These are phyloP conservation scores for Ephydatia muelleri DNA, from an alignment of 37 sponge, comb jelly and placozoan species.

Conservation along the genomic window DNA sequence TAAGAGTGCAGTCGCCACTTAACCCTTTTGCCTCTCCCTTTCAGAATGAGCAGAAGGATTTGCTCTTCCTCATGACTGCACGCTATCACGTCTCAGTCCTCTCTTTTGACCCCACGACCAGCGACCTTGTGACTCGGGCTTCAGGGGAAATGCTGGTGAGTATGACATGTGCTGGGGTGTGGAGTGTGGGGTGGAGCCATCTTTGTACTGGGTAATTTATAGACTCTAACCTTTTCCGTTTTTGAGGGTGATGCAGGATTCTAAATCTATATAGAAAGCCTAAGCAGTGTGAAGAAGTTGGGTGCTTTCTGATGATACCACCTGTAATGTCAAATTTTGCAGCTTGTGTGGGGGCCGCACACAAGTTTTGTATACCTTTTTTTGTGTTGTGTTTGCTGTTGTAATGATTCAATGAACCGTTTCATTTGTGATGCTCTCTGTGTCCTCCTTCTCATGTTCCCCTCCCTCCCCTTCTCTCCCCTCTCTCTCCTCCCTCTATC, in stretches of 20 bases:
- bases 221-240: too few species aligned
- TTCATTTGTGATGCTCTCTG: background rate
- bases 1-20: background rate
- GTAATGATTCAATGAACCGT: too few species aligned
- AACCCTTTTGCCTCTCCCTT: background rate
- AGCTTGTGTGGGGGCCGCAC: background rate
- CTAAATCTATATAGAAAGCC: too few species aligned
- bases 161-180: too few species aligned
- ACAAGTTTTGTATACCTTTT: background rate
- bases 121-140: conserved; percentile 81
- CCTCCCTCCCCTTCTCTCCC: conserved; percentile 30
- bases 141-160: conserved; percentile 80
- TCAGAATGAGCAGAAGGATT: conserved; percentile 68
- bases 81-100: conserved; percentile 84
- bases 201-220: too few species aligned
- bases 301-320: too few species aligned
- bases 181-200: too few species aligned
- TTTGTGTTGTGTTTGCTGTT: background rate
- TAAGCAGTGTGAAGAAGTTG: too few species aligned
- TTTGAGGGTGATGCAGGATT: too few species aligned
- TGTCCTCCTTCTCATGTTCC: background rate
- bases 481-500: background rate
- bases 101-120: conserved; percentile 54
- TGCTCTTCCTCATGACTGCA: conserved; percentile 82
- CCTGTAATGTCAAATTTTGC: background rate